Conservation (phyloP, 2,113 vertebrate species). For the Rhegmatorhina hoffmannsi region DNA sequence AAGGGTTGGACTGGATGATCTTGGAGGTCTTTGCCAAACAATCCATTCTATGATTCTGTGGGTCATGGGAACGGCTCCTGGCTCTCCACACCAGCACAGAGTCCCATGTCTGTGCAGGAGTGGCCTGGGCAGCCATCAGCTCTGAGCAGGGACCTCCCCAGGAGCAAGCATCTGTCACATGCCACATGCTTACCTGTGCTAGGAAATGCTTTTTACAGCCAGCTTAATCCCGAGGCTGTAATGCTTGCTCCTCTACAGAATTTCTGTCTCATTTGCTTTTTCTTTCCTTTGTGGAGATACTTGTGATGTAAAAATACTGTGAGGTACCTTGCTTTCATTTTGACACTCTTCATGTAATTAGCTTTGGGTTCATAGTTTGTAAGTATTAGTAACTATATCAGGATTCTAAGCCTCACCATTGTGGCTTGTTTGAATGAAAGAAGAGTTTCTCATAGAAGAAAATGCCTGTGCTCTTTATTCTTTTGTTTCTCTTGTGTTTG, state of each 20-base stretch:
- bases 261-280: neutral
- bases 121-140: neutral
- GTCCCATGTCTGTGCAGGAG: neutral
- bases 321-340: neutral
- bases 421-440: neutral
- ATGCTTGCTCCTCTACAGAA: neutral
- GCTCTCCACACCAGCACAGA: neutral
- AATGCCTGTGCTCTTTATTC: neutral
- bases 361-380: neutral
- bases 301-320: neutral
- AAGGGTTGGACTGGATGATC: no score
- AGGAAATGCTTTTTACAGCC: neutral
- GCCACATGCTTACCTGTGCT: fast-evolving
- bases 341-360: neutral
- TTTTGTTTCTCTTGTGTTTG: neutral
- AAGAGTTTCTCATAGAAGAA: neutral
- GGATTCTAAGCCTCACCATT: neutral
- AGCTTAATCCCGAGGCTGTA: neutral
- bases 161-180: no score
- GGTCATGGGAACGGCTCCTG: neutral
- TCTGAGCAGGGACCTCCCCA: neutral
- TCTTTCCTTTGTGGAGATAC: neutral
- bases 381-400: neutral
- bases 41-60: no score
- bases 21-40: no score